Base-by-base conservation (phyloP, 1,140 invertebrate genomes). In the Teleopsis dalmanni region DNA sequence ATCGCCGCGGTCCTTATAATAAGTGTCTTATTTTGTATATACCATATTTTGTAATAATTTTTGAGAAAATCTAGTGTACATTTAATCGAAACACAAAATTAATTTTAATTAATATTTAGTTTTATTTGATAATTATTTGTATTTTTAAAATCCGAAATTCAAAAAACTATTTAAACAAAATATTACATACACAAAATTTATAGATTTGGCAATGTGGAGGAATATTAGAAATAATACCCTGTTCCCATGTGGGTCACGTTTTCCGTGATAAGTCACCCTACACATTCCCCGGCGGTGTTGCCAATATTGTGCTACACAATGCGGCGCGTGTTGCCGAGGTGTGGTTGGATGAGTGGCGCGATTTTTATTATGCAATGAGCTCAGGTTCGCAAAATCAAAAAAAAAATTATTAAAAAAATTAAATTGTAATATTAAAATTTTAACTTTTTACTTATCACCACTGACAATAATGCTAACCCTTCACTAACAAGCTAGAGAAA, bases 191-290 rank as follows among this genome's bases (percentile, higher is more conserved):
- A 54, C 57, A 55, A 55, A 56, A 51, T 53, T 55, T 74, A 53
- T 84, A 95, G 91, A 91, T 96, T 54, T 97, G 93, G 94, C 92
- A 95, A 81, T 98, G 94, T 76, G 93, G 93, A 64, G 94, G 94
- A 53, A 85, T 80, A 58, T 79, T 97, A 77, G 92, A 96, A 81
- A 96, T 98, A 70, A 85, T 88, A 68, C 92, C 93, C 52, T 95
- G 92, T 73, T 95, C 91, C 44, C 91, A 95, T 75, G 94, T 98
- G 55, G 94, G 94, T 50, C 94, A 98, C 76, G 94, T 99, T 57
- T 99, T 99, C 80, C 82, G 96, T 59, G 97, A 99, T 80, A 96
- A 98, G 75, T 95, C 89, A 57, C 97, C 96, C 23, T 99, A 99
- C 77, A 94, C 95, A 54, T 99, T 99, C 81, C 96, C 96, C 48